Evolutionary conservation across 1,140 invertebrate genomes (phyloP), one percentile per base, ranked within the genome.

Genomic region (Yoshiicerus persimilis): DNA sequence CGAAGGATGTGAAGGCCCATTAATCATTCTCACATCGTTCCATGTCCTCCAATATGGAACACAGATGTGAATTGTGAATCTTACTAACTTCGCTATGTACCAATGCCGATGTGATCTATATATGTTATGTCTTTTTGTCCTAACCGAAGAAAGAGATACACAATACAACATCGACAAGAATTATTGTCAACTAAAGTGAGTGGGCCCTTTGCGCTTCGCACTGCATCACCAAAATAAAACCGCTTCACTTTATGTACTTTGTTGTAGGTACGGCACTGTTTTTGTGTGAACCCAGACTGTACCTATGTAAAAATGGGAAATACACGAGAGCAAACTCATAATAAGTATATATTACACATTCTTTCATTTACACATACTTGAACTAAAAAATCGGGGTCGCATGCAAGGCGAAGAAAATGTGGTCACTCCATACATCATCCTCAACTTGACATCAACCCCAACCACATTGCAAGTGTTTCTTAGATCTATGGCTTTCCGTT

Each of bases 391-490:
- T 70, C 86, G 25, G 64, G 75, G 75, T 41, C 70, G 86, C 34
- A 75, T 38, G 87, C 27, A 70, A 38, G n/a, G 36, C 16, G 62
- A 13, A 86, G 41, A 84, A 89, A 89, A 89, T 89, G 88, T 89
- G 88, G 88, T 89, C 88, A 89, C 75, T 83, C 86, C 75, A 89
- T 89, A 87, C 34, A 87, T 89, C 86, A 89, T 87, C 56, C 84
- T 25, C 83, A 83, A 80, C 6, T 32, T 83, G 75, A 87, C 62
- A 38, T 23, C 25, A 38, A 70, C 41, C 85, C 32, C 85, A 64
- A 47, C 62, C 34, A 86, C 47, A 38, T 66, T 62, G 75, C 75
- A 80, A 80, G 75, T 80, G 75, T 80, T 36, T 80, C 75, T 80
- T 36, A 80, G 34, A 38, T 80, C 30, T 34, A 80, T 80, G 75